phyloP scores from a whole-genome alignment of 53 echinoderm and acorn worm species.

The Arbacia lixula region DNA sequence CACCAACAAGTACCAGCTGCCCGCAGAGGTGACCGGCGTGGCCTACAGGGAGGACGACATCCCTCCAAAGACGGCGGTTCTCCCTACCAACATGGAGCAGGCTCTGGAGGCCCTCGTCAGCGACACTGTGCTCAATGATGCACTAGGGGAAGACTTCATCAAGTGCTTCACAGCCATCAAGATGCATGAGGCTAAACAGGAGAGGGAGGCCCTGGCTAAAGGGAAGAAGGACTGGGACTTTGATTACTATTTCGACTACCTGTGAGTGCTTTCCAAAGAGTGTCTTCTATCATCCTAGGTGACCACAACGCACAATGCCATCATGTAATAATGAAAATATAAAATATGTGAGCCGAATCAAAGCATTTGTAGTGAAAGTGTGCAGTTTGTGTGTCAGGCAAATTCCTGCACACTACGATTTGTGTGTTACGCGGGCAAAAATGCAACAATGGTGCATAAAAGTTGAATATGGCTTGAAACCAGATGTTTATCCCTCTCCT shows the following conservation, averaged over 20 bases:
- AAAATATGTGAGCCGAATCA: no score
- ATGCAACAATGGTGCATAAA: no score
- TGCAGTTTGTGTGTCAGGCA: no score
- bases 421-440: no score
- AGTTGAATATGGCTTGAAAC: no score
- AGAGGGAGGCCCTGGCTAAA: constrained; percentile 40
- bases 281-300: no score
- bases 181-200: constrained; percentile 53
- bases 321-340: no score
- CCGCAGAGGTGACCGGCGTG: constrained; percentile 42
- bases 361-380: no score
- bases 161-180: constrained; percentile 54
- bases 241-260: constrained; percentile 57
- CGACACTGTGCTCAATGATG: constrained; percentile 58
- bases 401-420: no score
- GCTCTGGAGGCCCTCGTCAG: constrained; percentile 60
- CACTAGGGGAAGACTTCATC: constrained; percentile 66
- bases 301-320: no score
- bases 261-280: no score
- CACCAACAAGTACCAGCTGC: constrained; percentile 54
- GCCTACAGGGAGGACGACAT: constrained; percentile 32
- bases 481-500: no score
- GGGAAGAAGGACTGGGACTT: constrained; percentile 55
- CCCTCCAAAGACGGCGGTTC: constrained; percentile 30
- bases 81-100: constrained; percentile 53